Evolutionary conservation across 2,888 invertebrate species (phyloP).

Genomic region (Chesias legatella): DNA sequence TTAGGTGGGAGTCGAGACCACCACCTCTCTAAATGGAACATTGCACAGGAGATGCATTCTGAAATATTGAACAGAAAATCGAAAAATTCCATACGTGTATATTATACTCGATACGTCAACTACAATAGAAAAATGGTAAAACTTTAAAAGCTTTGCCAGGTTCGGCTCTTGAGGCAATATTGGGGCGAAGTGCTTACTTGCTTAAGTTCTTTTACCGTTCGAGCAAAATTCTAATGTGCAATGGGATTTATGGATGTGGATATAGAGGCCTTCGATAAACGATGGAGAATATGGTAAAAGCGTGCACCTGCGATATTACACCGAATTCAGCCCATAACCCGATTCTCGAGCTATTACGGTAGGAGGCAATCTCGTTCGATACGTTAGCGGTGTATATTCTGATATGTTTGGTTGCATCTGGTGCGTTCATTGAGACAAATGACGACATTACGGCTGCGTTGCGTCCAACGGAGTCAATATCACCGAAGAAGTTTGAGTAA

Average conservation of each 20-base stretch:
- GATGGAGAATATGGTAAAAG: slow-evolving; percentile 33
- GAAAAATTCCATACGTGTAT: slow-evolving; percentile 1
- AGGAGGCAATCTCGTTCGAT: slow-evolving; percentile 29
- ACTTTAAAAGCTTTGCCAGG: slow-evolving; percentile 43
- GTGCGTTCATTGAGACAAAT: slow-evolving; percentile 15
- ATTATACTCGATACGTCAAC: slow-evolving; percentile 23
- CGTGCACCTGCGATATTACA: slow-evolving; percentile 30
- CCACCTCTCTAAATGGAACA: no score
- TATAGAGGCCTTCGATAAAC: slow-evolving; percentile 37
- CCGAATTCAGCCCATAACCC: slow-evolving; percentile 30
- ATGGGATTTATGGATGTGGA: slow-evolving; percentile 46
- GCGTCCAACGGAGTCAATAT: slow-evolving; percentile 1
- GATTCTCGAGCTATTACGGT: slow-evolving; percentile 40
- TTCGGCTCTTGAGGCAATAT: slow-evolving; percentile 39
- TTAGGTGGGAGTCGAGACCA: no score
- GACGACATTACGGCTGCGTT: slow-evolving; percentile 6
- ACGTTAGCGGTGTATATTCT: slow-evolving; percentile 16
- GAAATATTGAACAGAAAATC: slow-evolving; percentile 15
- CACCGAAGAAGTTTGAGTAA: slow-evolving; percentile 6
- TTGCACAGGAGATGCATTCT: no score
- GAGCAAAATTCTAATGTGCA: slow-evolving; percentile 46
- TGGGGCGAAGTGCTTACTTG: slow-evolving; percentile 40
- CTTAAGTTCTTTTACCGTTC: slow-evolving; percentile 33
- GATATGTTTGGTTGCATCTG: slow-evolving; percentile 17
- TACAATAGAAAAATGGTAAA: slow-evolving; percentile 35